Evolutionary conservation across 2,113 vertebrate genomes (phyloP).

Genomic region (Eclectus roratus): DNA sequence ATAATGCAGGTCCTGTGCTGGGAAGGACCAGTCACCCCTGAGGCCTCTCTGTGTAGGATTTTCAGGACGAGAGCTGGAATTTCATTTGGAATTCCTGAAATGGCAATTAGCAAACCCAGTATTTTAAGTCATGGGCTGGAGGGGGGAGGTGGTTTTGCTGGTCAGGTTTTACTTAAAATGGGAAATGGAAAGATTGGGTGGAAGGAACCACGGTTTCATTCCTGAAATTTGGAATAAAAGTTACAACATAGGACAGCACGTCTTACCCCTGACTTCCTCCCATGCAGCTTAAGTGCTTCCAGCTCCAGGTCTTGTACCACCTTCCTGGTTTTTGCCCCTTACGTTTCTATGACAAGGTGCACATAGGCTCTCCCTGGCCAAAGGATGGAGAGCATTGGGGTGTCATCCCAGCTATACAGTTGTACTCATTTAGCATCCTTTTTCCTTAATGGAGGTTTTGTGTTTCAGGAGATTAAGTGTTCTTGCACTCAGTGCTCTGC

Average conservation of each 20-base stretch:
- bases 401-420: background rate
- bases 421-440: background rate
- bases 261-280: background rate
- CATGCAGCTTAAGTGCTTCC: background rate
- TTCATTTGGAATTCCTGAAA: background rate
- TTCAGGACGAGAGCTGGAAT: background rate
- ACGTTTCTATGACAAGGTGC: rapidly evolving
- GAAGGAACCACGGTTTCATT: background rate
- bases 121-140: background rate
- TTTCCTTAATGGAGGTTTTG: background rate
- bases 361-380: background rate
- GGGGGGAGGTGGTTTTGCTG: background rate
- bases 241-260: background rate
- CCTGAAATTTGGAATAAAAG: background rate
- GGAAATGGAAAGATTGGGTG: background rate
- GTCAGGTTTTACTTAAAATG: background rate
- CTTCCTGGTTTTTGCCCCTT: background rate
- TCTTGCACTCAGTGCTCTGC: background rate
- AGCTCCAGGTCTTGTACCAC: background rate
- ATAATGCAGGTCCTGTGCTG: background rate
- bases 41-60: background rate
- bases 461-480: background rate
- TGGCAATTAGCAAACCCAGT: background rate
- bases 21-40: background rate
- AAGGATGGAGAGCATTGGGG: rapidly evolving